Evolutionary conservation across 1,140 invertebrate genomes (phyloP).

Genomic region (Anastrepha obliqua): DNA sequence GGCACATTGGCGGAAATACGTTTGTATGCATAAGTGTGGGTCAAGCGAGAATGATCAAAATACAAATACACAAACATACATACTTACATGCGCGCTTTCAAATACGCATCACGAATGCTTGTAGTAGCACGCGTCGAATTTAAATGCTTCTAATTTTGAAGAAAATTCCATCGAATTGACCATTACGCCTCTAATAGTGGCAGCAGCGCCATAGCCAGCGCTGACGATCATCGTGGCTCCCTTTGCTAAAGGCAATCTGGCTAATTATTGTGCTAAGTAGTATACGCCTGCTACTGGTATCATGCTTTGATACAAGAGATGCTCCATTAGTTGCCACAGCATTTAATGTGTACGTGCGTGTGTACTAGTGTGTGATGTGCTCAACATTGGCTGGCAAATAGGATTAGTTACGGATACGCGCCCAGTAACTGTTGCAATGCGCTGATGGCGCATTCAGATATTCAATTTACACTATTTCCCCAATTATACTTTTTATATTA

Average conservation of each 20-base stretch:
- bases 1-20: neutral
- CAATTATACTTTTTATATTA: no score
- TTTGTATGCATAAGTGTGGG: neutral
- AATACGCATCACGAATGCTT: neutral
- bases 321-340: conserved; percentile 16
- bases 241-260: neutral
- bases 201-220: neutral
- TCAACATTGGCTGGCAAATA: conserved; percentile 23
- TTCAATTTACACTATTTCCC: no score
- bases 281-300: neutral
- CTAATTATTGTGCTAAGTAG: conserved; percentile 1
- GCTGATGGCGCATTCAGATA: no score
- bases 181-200: neutral
- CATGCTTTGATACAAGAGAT: neutral
- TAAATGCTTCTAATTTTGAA: conserved; percentile 8
- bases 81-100: neutral
- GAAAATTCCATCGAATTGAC: conserved; percentile 24
- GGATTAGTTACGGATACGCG: conserved; percentile 30
- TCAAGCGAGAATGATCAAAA: neutral
- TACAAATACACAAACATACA: neutral
- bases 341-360: neutral
- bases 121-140: conserved; percentile 20
- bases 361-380: neutral
- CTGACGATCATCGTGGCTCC: neutral
- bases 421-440: neutral